phyloP scores from a whole-genome alignment of 2,113 vertebrate species.

The Gorsachius goisagi region DNA sequence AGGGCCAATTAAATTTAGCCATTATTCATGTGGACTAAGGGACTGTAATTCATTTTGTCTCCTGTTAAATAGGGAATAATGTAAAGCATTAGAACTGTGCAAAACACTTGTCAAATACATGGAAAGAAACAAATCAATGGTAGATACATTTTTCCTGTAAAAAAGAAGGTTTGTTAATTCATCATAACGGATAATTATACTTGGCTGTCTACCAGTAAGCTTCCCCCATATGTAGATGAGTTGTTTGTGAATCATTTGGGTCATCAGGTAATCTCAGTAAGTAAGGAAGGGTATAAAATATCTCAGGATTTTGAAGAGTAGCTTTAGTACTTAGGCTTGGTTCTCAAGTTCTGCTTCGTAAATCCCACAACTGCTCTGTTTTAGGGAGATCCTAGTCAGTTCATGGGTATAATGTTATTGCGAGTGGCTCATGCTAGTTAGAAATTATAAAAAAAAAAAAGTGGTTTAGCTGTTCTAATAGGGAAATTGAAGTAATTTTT shows the following conservation, averaged over 20 bases:
- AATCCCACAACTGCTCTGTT: neutral
- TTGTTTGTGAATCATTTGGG: conserved; percentile 15
- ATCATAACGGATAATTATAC: neutral
- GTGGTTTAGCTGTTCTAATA: neutral
- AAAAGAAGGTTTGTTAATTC: neutral
- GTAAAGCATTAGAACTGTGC: neutral
- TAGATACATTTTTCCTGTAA: neutral
- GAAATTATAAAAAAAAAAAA: neutral
- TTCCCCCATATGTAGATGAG: neutral
- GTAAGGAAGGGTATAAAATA: neutral
- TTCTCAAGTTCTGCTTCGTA: neutral
- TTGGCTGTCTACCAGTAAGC: neutral
- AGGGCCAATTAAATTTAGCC: neutral
- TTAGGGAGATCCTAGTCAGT: neutral
- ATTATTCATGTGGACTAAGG: neutral
- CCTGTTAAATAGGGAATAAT: neutral
- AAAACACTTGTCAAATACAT: neutral
- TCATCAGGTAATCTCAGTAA: neutral
- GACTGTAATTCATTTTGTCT: neutral
- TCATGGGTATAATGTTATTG: neutral
- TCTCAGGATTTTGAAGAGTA: neutral
- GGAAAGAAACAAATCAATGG: neutral
- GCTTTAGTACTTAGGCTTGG: neutral
- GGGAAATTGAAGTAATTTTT: neutral
- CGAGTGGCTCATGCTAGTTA: neutral